Conservation (phyloP, 1,140 invertebrate species). For the Micrasema minimum region DNA sequence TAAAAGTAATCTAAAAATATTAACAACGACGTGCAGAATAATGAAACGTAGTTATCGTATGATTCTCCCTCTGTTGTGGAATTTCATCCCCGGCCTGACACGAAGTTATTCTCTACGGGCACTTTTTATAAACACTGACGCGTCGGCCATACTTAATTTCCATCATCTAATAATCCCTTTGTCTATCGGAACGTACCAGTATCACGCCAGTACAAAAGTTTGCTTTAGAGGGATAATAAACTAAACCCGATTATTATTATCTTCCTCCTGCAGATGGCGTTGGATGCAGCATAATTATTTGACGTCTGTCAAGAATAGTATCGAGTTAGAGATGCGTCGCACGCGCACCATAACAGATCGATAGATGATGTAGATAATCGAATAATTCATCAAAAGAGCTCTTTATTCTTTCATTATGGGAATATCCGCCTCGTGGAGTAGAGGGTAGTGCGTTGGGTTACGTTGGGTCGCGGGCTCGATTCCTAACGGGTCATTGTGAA, state of each 20-base stretch:
- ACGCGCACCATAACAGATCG: no score
- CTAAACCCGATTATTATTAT: not conserved
- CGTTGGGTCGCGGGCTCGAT: no score
- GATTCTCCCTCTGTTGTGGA: not conserved
- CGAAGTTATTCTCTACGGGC: not conserved
- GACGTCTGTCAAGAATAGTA: slow-evolving; percentile 3
- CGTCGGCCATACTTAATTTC: slow-evolving; percentile 22
- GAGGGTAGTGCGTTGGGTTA: no score
- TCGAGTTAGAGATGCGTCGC: no score
- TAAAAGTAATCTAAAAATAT: no score
- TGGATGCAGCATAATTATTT: slow-evolving; percentile 19
- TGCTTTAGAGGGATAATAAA: not conserved
- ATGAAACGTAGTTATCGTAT: no score
- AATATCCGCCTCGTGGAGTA: no score
- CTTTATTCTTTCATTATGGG: no score
- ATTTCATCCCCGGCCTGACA: slow-evolving; percentile 21
- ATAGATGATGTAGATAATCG: no score
- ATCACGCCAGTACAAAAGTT: slow-evolving; percentile 1
- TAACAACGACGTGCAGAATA: no score
- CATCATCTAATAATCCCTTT: slow-evolving; percentile 35
- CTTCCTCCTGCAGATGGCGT: slow-evolving; percentile 11
- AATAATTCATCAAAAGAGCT: no score
- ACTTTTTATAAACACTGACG: slow-evolving; percentile 32
- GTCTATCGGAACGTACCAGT: slow-evolving; percentile 22
- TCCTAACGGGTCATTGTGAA: no score